Base-by-base conservation (phyloP, 2,113 vertebrate species). In the Rattus norvegicus region DNA sequence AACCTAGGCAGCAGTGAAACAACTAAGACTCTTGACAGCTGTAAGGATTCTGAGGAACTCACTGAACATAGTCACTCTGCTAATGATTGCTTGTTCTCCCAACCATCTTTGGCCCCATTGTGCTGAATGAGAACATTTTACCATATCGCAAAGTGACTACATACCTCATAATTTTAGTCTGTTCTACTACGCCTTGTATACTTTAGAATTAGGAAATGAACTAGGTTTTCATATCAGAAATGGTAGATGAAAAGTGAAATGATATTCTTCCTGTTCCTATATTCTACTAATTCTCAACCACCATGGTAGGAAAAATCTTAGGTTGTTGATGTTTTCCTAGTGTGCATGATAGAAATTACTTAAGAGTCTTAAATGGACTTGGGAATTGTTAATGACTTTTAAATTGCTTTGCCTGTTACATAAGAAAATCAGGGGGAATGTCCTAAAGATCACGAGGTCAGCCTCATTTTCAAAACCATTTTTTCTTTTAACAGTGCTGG, bases 1-100 rank as follows among this genome's bases (percentile, higher is more conserved):
- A 79, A 4, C 36, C 36, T 24, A 33, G 30, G 16, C 2, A 63
- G 13, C 26, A 79, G 22, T 19, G 20, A 69, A 26, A 20, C 1
- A 22, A 8, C 6, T 28, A 73, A 49, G 67, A 5, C 70, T 63
- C 28, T 59, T 61, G 52, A 26, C 28, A 76, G 49, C 36, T 70
- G 26, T 22, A 84, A 61, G 14, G 6, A 22, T 63, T 30, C 61
- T 61, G 39, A 33, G 24, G 2, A 2, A 43, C 19, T 22, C 47
- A 84, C 13, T 84, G 3, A 65, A 14, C 65, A 8, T 14, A 39
- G 6, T n/a, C 54, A 76, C 16, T 59, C 26, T 11, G 19, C 30
- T 93, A 39, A 36, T 79, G 61, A 79, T 69, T 54, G 80, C 92
- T 92, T 22, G 81, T 90, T 75, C 47, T 84, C n/a, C 81, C 10